phyloP scores from a whole-genome alignment of 2,113 vertebrate species.

The Pterocles burchelli region DNA sequence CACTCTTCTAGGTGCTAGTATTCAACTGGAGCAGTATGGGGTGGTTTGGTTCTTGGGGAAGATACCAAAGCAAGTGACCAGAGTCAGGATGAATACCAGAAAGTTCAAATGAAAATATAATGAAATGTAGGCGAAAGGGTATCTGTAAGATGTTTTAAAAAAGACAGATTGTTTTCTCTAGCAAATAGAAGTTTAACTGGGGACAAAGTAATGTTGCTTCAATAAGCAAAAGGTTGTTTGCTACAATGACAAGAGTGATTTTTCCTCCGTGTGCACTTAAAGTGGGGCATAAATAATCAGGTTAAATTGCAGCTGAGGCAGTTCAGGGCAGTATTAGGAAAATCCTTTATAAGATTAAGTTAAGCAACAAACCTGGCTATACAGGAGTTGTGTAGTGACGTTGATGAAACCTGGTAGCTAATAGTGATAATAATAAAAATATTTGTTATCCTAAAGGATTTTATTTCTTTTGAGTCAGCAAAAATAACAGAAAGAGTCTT shows the following conservation, averaged over 20 bases:
- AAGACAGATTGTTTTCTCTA: not conserved
- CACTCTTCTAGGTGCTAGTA: not conserved
- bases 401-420: not conserved
- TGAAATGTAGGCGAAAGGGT: not conserved
- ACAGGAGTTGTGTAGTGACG: not conserved
- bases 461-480: not conserved
- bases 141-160: not conserved
- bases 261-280: not conserved
- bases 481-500: not conserved
- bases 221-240: not conserved
- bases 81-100: not conserved
- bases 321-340: not conserved
- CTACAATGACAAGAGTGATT: not conserved
- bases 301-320: not conserved
- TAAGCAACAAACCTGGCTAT: not conserved
- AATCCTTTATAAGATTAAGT: not conserved
- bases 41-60: not conserved
- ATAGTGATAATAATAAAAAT: not conserved
- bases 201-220: not conserved
- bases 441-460: not conserved
- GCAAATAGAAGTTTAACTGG: not conserved
- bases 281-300: not conserved
- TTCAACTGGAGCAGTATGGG: not conserved
- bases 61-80: not conserved
- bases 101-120: not conserved